Evolutionary conservation across 2,797 vertebrate genomes (phyloP).

Genomic region (Crocodylus rhombifer): DNA sequence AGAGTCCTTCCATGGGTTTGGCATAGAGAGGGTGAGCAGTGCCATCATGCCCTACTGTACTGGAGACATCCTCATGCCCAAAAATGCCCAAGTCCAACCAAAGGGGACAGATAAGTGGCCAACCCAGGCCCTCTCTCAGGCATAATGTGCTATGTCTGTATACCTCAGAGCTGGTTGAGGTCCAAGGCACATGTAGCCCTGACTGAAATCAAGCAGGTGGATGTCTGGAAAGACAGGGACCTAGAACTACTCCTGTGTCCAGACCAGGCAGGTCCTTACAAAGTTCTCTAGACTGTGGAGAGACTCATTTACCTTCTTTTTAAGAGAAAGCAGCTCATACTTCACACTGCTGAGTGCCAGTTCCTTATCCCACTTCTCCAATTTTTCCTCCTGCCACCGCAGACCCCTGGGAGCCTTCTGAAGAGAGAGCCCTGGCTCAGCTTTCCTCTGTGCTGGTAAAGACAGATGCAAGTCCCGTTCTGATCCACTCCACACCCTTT

Average conservation of each 20-base stretch:
- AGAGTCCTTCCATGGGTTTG: neutral
- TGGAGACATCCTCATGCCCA: neutral
- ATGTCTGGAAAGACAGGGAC: neutral
- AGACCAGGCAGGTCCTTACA: neutral
- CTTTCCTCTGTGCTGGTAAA: slow-evolving; percentile 52
- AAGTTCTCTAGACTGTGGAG: neutral
- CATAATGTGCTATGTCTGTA: neutral
- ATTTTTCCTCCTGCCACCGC: slow-evolving; percentile 70
- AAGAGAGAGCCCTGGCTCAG: slow-evolving; percentile 65
- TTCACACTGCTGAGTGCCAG: slow-evolving; percentile 62
- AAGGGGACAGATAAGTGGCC: neutral
- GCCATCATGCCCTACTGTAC: neutral
- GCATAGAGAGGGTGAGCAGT: neutral
- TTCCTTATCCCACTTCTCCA: slow-evolving; percentile 68
- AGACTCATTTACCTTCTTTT: slow-evolving; percentile 77
- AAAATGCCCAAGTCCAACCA: neutral
- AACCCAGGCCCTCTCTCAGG: neutral
- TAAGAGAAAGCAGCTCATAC: slow-evolving; percentile 76
- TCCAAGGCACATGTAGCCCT: neutral
- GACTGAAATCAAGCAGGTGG: neutral
- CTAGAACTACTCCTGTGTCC: neutral
- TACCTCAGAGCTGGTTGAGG: neutral
- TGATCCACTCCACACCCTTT: neutral
- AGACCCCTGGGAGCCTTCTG: slow-evolving; percentile 59
- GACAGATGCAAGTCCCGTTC: slow-evolving; percentile 50